Evolutionary conservation across 2,888 invertebrate genomes (phyloP), one percentile per base, ranked within the genome.

Genomic region (Drosophila kambysellisi): DNA sequence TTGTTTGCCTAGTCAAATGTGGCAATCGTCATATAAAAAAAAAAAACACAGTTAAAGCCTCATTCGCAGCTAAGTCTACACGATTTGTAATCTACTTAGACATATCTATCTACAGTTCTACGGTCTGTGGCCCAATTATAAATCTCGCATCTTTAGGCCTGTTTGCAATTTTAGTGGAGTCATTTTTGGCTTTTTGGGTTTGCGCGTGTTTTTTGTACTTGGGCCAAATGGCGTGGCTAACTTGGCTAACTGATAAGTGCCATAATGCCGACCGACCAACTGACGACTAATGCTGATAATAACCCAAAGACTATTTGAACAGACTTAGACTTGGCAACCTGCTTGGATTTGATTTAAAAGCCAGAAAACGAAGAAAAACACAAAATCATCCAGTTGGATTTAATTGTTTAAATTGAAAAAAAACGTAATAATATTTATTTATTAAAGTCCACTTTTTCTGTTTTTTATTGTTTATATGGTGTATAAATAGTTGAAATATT

Each of bases 1-100:
- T 35, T 76, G 67, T 87, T 85, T 85, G 56, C 72, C 72, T 71
- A 82, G 76, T 76, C 79, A 76, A 81, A 87, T 84, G 83, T 78
- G 74, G 70, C 74, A 74, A 79, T 73, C 57, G 61, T 74, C 51
- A 67, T 61, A 75, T 75, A 63, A 71, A 67, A 29, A 9, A 35
- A 7, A 20, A 53, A 20, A 51, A 25, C 5, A 29, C 15, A 63
- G 30, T 60, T 80, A 76, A 80, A 70, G 63, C 73, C 60, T 61
- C 54, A 54, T 76, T 60, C 33, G 32, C 37, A 32, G 61, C 53
- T 59, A 54, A 67, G 39, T 63, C 63, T 39, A 62, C 64, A 76
- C 66, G 29, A 59, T 65, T 46, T 48, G 54, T 69, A 72, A 67
- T 77, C 66, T 75, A 66, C 29, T 76, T 46, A 25, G 46, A 46